Evolutionary conservation across 2,113 vertebrate species (phyloP).

Genomic region (Ibidorhyncha struthersii): DNA sequence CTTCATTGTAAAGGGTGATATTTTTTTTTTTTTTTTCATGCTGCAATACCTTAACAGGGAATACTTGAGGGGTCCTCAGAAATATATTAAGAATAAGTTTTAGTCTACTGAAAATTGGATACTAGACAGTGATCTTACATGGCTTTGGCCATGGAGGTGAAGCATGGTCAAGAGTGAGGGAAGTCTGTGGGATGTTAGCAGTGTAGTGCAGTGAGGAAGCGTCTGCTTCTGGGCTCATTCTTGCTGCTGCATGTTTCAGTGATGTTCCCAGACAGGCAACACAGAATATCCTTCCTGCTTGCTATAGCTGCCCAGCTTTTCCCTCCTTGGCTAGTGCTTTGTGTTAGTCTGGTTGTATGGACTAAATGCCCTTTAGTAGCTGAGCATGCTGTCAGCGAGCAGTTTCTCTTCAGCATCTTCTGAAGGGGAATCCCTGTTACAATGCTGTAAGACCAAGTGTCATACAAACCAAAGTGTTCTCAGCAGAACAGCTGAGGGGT

Average conservation of each 20-base stretch:
- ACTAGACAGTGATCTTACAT: background rate
- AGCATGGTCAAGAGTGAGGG: too few species aligned
- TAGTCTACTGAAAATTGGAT: background rate
- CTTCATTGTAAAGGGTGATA: background rate
- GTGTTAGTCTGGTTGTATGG: background rate
- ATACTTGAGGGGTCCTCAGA: background rate
- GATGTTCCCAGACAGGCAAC: background rate
- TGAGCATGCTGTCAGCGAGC: fast-evolving
- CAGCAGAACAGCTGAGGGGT: background rate
- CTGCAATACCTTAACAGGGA: background rate
- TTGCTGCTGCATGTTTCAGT: background rate
- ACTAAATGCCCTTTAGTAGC: background rate
- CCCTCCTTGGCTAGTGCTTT: background rate
- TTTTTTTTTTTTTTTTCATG: background rate
- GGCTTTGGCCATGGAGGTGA: background rate
- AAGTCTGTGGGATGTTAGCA: too few species aligned
- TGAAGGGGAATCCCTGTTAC: background rate
- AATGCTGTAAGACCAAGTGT: background rate
- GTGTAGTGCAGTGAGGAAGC: fast-evolving
- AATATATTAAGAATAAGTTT: background rate
- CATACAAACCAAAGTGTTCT: background rate
- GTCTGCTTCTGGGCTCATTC: background rate
- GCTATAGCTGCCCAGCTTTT: background rate
- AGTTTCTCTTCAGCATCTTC: background rate
- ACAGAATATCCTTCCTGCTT: background rate